Evolutionary conservation across 2,113 vertebrate species (phyloP).

Genomic region (Zosterops hypoxanthus): DNA sequence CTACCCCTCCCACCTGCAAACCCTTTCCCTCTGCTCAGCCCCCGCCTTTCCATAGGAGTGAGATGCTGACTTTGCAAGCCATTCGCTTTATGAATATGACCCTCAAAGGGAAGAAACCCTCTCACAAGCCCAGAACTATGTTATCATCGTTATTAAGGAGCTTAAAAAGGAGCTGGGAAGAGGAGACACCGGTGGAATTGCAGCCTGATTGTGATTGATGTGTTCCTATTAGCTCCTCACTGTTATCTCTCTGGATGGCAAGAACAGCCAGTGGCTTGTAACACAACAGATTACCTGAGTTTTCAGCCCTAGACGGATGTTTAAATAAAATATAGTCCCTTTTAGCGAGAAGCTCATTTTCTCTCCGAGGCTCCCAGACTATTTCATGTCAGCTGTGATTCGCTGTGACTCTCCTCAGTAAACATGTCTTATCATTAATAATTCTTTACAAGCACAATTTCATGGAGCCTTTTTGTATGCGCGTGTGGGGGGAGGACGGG

Average conservation of each 20-base stretch:
- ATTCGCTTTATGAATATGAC: conserved; percentile 82
- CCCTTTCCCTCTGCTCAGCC: not conserved
- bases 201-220: conserved; percentile 93
- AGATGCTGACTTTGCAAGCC: conserved; percentile 86
- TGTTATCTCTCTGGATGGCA: conserved; percentile 89
- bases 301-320: conserved; percentile 85
- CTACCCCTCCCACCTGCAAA: not conserved
- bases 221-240: conserved; percentile 87
- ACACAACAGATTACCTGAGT: conserved; percentile 96
- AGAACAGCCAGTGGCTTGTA: conserved; percentile 93
- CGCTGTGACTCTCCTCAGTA: conserved; percentile 87
- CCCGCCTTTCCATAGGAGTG: conserved; percentile 60
- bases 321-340: conserved; percentile 95
- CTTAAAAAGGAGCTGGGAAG: conserved; percentile 84
- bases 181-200: conserved; percentile 85
- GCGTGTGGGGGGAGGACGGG: not conserved
- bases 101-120: conserved; percentile 75
- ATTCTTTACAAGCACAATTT: conserved; percentile 81
- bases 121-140: conserved; percentile 83
- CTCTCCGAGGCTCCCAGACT: conserved; percentile 79
- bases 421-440: conserved; percentile 94
- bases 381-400: conserved; percentile 89
- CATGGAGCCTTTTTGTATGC: conserved; percentile 58
- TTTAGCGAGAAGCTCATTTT: conserved; percentile 90
- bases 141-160: conserved; percentile 89